Percentiles rank a stretch among this genome's conserved stretches.
These are phyloP conservation scores for Torymus texanus DNA, from an alignment of 2,888 invertebrate genomes.

Conservation along the genomic window DNA sequence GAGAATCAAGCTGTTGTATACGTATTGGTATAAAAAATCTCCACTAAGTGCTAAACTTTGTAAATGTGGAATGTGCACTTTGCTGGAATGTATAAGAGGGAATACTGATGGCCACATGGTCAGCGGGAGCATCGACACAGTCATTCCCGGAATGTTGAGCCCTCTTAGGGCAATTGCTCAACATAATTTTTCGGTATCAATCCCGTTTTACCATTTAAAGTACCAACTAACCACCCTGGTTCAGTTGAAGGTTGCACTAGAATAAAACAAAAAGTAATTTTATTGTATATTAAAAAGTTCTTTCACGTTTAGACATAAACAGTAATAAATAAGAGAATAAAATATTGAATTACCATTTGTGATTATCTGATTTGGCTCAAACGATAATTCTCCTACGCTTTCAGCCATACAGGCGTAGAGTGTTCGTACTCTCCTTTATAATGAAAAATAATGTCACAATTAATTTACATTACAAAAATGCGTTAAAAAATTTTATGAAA, in stretches of 20 bases:
- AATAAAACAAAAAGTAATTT: conserved; percentile 64
- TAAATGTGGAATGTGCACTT: conserved; percentile 57
- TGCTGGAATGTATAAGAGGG: conserved; percentile 60
- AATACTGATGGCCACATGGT: conserved; percentile 58
- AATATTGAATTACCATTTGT: conserved; percentile 86
- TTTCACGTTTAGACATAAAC: too few species aligned
- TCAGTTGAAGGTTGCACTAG: conserved; percentile 92
- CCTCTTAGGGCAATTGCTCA: conserved; percentile 84
- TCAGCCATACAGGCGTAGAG: conserved; percentile 97
- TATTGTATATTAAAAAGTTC: background rate
- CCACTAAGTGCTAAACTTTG: conserved; percentile 53
- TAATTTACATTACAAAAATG: conserved; percentile 37
- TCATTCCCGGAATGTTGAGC: conserved; percentile 66
- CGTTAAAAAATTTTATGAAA: background rate
- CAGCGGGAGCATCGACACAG: conserved; percentile 51
- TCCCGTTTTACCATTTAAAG: conserved; percentile 92
- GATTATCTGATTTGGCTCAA: conserved; percentile 98
- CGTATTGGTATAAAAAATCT: conserved; percentile 53
- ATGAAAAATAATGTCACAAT: conserved; percentile 46
- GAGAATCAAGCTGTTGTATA: conserved; percentile 56
- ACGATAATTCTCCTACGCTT: conserved; percentile 96
- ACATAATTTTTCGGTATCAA: conserved; percentile 98
- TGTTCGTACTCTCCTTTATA: conserved; percentile 88
- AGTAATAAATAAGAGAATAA: conserved; percentile 58
- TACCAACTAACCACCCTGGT: conserved; percentile 98